Evolutionary conservation across 2,888 invertebrate genomes (phyloP), one percentile per base, ranked within the genome.

Genomic region (Mesoligia furuncula): DNA sequence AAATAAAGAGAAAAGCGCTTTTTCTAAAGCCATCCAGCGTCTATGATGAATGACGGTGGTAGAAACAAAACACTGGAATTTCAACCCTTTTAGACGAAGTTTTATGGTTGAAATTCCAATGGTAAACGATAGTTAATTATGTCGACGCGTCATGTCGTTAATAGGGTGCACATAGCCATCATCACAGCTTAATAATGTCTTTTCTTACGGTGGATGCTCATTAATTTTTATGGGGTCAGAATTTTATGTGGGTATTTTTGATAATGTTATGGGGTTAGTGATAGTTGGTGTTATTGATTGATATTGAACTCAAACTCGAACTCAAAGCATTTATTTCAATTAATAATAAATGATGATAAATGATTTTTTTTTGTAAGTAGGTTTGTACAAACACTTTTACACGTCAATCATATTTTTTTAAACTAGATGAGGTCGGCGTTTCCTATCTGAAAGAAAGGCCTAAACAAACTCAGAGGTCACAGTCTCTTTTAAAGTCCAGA

Each of bases 81-180:
- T 62, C 59, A 59, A 65, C 66, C 51, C 54, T 61, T 68, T 68
- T 48, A 13, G 0, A 4, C 11, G n/a, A 59, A 36, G 24, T 0
- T 0, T 1, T 36, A 85, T 39, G 76, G 79, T 85, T 57, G 27
- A 67, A 70, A 69, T 64, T 85, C 9, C n/a, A 51, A 27, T 70
- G 81, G 62, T 76, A 71, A 80, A 66, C 13, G 54, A 57, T 31
- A 27, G 67, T 87, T 85, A 87, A 87, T 87, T 87, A 85, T 66
- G 77, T 59, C 11, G 62, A 48, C 68, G 36, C 61, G 31, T 68
- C 54, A 65, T 73, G 71, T 73, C 42, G 36, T 77, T 78, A 68
- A 77, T 79, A 81, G 71, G 54, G 36, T 62, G 48, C 31, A 13
- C 57, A 61, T 54, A 51, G 45, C 74, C 27, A 67, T 87, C 87